A percentile compares a stretch with the other conserved stretches of the same genome.
These are phyloP conservation scores for Drosophila watanabei DNA, from an alignment of 1,140 invertebrate species.

Conservation along the genomic window DNA sequence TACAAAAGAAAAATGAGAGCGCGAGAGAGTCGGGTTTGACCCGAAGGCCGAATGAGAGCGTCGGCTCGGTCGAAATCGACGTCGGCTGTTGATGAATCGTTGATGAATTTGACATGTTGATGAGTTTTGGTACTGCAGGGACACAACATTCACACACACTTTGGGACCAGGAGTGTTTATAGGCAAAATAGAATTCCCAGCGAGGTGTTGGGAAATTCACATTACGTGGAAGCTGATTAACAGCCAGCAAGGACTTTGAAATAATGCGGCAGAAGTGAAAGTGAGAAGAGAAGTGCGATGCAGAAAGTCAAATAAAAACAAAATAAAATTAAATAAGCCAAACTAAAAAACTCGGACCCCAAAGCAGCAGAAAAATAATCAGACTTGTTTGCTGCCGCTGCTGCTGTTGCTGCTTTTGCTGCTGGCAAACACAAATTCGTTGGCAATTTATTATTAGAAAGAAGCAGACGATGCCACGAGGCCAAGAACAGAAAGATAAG, in stretches of 20 bases:
- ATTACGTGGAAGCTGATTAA: constrained; percentile 54
- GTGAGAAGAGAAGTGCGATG: constrained; percentile 12
- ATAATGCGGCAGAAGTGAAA: constrained; percentile 45
- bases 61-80: too few species aligned
- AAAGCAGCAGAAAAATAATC: constrained; percentile 15
- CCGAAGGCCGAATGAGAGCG: too few species aligned
- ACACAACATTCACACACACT: not conserved
- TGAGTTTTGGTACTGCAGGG: too few species aligned
- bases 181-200: constrained; percentile 21
- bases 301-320: constrained; percentile 6
- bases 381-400: constrained; percentile 54
- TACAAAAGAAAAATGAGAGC: too few species aligned
- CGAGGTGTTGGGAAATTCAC: constrained; percentile 33
- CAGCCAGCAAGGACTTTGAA: constrained; percentile 20
- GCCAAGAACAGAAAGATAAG: constrained; percentile 30
- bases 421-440: constrained; percentile 75
- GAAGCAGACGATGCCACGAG: constrained; percentile 61
- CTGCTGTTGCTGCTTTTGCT: constrained; percentile 43
- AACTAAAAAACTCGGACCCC: not conserved
- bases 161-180: not conserved
- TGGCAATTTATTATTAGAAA: constrained; percentile 82
- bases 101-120: too few species aligned
- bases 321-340: constrained; percentile 6
- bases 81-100: too few species aligned
- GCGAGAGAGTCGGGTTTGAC: too few species aligned